Conservation (phyloP, 1,140 invertebrate genomes). For the Eriocheir sinensis region DNA sequence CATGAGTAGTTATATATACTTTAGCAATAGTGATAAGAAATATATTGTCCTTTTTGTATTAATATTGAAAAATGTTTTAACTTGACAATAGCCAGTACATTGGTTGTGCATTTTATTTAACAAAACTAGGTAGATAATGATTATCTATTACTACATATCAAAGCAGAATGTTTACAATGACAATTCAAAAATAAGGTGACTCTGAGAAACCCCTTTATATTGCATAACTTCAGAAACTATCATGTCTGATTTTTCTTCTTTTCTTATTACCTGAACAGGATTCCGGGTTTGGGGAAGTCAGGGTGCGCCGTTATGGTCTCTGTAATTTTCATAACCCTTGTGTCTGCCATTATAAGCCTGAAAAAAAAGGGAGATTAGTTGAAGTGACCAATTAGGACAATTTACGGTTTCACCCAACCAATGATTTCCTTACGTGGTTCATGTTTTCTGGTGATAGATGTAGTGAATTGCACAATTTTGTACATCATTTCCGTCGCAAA, state of each 20-base stretch:
- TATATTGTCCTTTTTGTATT: no score
- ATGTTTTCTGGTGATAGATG: no score
- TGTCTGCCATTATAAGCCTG: neutral
- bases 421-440: no score
- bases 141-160: neutral
- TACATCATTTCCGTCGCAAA: no score
- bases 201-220: neutral
- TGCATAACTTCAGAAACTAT: neutral
- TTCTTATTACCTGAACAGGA: neutral
- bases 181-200: neutral
- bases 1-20: no score
- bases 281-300: neutral
- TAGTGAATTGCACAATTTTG: no score
- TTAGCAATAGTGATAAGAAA: no score
- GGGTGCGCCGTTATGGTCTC: neutral
- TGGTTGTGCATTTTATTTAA: neutral
- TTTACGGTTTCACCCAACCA: no score
- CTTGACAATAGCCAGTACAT: neutral
- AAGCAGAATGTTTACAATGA: neutral
- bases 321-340: neutral
- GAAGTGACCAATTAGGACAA: no score
- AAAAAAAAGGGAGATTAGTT: neutral
- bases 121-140: neutral
- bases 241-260: no score
- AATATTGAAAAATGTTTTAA: no score